A percentile compares a stretch with the other conserved stretches of the same genome.
These are phyloP conservation scores for Siniperca chuatsi DNA, from an alignment of 2,113 vertebrate genomes.

Conservation along the genomic window DNA sequence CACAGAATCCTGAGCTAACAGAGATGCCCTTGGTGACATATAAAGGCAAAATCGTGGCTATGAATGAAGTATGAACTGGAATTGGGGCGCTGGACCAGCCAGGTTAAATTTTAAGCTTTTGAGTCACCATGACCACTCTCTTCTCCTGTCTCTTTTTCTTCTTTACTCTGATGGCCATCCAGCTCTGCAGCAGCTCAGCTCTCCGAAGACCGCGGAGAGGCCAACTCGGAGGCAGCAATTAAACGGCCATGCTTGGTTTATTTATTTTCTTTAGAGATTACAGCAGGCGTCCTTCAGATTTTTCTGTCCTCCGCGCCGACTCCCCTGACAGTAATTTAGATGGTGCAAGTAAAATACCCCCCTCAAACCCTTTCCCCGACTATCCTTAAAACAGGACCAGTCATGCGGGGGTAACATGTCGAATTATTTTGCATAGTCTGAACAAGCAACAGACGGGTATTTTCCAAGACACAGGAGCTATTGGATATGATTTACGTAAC, in stretches of 20 bases:
- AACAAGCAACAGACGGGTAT: slow-evolving; percentile 35
- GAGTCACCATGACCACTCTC: slow-evolving; percentile 12
- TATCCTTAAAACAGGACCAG: slow-evolving; percentile 28
- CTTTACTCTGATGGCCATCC: slow-evolving; percentile 54
- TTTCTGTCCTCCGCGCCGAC: slow-evolving; percentile 4
- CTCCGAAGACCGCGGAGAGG: slow-evolving; percentile 39
- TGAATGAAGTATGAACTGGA: slow-evolving; percentile 52
- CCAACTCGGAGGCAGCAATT: slow-evolving; percentile 72
- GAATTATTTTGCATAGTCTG: slow-evolving; percentile 47
- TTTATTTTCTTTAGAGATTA: slow-evolving; percentile 67
- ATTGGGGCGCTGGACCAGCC: background rate
- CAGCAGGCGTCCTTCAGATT: slow-evolving; percentile 50
- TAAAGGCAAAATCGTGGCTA: slow-evolving; percentile 36
- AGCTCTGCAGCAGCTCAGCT: slow-evolving; percentile 58
- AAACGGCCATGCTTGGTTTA: slow-evolving; percentile 71
- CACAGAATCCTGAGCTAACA: slow-evolving; percentile 24
- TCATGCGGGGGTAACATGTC: slow-evolving; percentile 26
- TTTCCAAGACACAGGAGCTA: slow-evolving; percentile 40
- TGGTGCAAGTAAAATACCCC: slow-evolving; percentile 60
- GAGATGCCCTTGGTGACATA: slow-evolving; percentile 23
- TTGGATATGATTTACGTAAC: slow-evolving; percentile 51
- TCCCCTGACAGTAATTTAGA: slow-evolving; percentile 61
- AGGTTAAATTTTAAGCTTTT: slow-evolving; percentile 27
- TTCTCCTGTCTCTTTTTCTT: background rate
- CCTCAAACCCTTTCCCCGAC: slow-evolving; percentile 4